Evolutionary conservation across 2,888 invertebrate species (phyloP).

Genomic region (Lordiphosa andalusiaca): DNA sequence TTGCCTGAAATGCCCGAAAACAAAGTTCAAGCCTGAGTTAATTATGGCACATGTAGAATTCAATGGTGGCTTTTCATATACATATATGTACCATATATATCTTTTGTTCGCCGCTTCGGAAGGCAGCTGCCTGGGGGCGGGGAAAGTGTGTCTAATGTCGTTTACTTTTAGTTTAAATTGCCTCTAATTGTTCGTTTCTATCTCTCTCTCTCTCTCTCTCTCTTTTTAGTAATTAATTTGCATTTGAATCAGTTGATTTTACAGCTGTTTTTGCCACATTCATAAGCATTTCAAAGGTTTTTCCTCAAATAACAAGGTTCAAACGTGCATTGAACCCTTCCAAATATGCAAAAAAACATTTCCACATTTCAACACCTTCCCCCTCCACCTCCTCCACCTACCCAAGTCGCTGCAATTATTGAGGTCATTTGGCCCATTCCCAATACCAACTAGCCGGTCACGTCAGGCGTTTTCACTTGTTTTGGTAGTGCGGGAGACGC

Average conservation of each 20-base stretch:
- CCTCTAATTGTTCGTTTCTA: conserved; percentile 42
- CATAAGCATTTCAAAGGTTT: background rate
- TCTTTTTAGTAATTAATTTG: background rate
- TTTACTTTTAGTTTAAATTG: conserved; percentile 44
- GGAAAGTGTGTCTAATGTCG: conserved; percentile 22
- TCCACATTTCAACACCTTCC: conserved; percentile 3
- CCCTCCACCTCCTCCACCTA: too few relatives aligned
- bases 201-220: too few relatives aligned
- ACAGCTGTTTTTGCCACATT: conserved; percentile 1
- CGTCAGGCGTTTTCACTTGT: background rate
- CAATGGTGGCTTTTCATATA: conserved; percentile 1
- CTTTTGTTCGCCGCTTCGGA: conserved; percentile 7
- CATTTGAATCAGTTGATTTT: conserved; percentile 8
- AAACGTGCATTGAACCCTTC: conserved; percentile 50
- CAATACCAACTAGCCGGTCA: conserved; percentile 4
- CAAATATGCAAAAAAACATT: conserved; percentile 7
- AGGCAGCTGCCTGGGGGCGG: background rate
- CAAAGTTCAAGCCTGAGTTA: conserved; percentile 39
- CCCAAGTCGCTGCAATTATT: conserved; percentile 6
- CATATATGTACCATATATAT: too few relatives aligned
- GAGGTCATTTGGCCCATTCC: conserved; percentile 4
- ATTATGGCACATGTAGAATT: conserved; percentile 30
- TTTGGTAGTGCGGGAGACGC: background rate
- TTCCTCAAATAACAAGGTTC: background rate
- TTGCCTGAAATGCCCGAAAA: conserved; percentile 28